Conservation (phyloP, 1,140 invertebrate species). For the Pseudomyrmex cubaensis region DNA sequence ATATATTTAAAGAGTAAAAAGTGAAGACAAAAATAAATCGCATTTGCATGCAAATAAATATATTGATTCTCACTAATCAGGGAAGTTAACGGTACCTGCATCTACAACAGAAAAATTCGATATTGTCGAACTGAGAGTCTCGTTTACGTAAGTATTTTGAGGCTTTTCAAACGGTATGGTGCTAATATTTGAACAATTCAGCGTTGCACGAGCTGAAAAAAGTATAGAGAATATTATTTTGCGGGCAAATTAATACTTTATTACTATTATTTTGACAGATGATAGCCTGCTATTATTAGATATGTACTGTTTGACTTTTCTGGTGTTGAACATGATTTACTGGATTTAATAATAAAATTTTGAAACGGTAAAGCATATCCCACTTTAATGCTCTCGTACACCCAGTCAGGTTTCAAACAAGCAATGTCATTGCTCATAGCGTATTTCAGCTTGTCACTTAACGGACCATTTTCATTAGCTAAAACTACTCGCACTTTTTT, state of each 20-base stretch:
- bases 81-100: conserved; percentile 27
- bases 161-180: conserved; percentile 53
- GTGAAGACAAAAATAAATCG: conserved; percentile 68
- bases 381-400: conserved; percentile 90
- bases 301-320: conserved; percentile 82
- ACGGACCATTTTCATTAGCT: conserved; percentile 83
- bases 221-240: conserved; percentile 6
- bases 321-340: conserved; percentile 86
- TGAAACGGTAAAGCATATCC: conserved; percentile 90
- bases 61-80: conserved; percentile 27
- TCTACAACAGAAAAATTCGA: conserved; percentile 65
- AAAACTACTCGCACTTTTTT: conserved; percentile 81
- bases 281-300: neutral
- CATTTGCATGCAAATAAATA: conserved; percentile 21
- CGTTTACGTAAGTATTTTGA: conserved; percentile 57
- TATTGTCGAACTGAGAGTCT: conserved; percentile 48
- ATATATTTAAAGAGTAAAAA: conserved; percentile 32
- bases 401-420: conserved; percentile 91
- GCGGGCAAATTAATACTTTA: neutral
- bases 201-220: conserved; percentile 21
- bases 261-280: too few species aligned
- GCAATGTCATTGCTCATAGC: conserved; percentile 91
- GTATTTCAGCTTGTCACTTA: conserved; percentile 93
- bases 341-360: conserved; percentile 87
- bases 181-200: conserved; percentile 66